Evolutionary conservation across 1,140 invertebrate genomes (phyloP), one percentile per base, ranked within the genome.

Genomic region (Scaptomyza pallida): DNA sequence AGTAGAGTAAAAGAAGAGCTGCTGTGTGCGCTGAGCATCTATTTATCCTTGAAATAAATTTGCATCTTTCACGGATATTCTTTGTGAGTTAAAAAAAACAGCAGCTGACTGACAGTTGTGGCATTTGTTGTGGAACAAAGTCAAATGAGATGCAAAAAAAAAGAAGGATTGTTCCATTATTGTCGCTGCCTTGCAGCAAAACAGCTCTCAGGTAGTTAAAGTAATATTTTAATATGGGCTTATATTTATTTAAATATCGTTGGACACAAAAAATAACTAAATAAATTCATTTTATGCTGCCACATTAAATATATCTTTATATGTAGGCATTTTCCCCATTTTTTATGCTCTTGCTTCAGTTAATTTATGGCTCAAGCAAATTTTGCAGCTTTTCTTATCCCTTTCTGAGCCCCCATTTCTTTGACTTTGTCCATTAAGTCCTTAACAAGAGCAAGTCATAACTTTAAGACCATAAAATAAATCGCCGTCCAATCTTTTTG

Each of bases 391-490:
- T 6, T 37, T 10, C 37, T 61, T 10, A 26, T n/a, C 33, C 26
- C 45, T n/a, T 10, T n/a, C 72, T 56, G 26, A 30, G 8, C 5
- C 21, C 21, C 40, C 37, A 26, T 17, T 44, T 23, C 15, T 16
- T n/a, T 37, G 33, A 26, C 21, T 40, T 15, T 21, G 21, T 8
- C 52, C 52, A 55, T 55, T 43, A 26, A 37, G 16, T 48, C 33
- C 60, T 55, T 44, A 30, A 33, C 15, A 37, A 50, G 44, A 69
- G 52, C 13, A 62, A 55, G 47, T 82, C 69, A 73, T 78, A 82
- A 78, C 78, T 73, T 73, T 69, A 81, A 80, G 77, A 67, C 62
- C 62, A 73, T 82, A 73, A 81, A 82, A 82, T 73, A 81, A 81
- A 81, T 81, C 78, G 65, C 44, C 56, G 62, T 60, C 52, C 68